These are phyloP conservation scores for Poecile atricapillus DNA, from an alignment of 2,113 vertebrate genomes.

Conservation along the genomic window DNA sequence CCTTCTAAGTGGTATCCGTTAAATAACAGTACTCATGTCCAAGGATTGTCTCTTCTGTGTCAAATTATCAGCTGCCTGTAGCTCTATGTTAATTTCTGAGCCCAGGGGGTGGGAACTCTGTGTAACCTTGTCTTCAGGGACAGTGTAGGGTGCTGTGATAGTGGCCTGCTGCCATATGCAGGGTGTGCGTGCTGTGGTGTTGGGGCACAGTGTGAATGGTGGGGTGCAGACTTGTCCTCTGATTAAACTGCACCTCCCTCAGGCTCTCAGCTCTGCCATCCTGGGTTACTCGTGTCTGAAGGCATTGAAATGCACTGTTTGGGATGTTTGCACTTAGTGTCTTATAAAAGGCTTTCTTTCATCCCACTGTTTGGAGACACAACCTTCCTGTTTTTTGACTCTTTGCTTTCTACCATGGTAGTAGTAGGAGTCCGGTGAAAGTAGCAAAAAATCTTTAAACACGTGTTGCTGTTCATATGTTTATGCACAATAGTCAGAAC, in stretches of 20 bases:
- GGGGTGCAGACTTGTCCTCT: background rate
- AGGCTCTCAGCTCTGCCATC: background rate
- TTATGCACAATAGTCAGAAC: background rate
- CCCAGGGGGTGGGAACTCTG: background rate
- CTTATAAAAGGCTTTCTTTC: background rate
- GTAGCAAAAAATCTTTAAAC: background rate
- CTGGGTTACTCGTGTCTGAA: background rate
- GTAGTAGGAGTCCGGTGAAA: background rate
- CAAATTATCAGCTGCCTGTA: background rate
- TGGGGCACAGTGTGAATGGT: background rate
- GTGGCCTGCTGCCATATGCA: background rate
- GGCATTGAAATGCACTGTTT: background rate
- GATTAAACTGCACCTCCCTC: background rate
- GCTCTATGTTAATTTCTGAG: background rate
- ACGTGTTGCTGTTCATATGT: background rate
- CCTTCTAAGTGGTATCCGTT: background rate
- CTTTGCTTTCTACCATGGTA: background rate
- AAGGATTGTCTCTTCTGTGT: background rate
- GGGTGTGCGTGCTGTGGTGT: fast-evolving
- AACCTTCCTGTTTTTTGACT: background rate
- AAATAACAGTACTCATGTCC: background rate
- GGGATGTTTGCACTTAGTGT: background rate
- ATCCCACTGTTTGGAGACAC: background rate
- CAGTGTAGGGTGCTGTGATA: background rate
- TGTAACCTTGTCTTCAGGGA: background rate